Evolutionary conservation across 2,797 vertebrate species (phyloP), one percentile per base, ranked within the genome.

Genomic region (Centroberyx gerrardi): DNA sequence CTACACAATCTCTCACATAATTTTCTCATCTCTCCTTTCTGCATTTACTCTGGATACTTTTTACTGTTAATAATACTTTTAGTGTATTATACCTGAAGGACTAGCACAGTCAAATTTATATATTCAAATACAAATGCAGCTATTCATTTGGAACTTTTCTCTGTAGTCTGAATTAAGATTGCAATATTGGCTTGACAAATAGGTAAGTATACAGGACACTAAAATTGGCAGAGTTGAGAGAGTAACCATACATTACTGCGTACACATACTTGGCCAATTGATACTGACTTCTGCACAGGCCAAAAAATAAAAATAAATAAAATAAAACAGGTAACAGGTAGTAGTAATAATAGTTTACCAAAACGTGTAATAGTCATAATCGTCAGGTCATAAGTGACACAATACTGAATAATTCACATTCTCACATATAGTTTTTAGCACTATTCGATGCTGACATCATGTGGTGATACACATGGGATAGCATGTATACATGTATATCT

Each of bases 171-270:
- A 42, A 42, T 10, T 42, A 42, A 13, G 40, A 10, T 67, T 62
- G 18, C 4, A 42, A 60, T 61, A n/a, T 36, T 12, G 40, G 27
- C 29, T 70, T 62, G 42, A 70, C 8, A 15, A 42, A 2, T 9
- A 31, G 81, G 76, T 82, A 76, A 88, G 74, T 83, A 77, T 80
- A 46, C 5, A 69, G 18, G 71, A 40, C 52, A 62, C 42, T 63
- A 17, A 38, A 72, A 42, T 0, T 0, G 27, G n/a, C 22, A 67
- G 67, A n/a, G 9, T 40, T 48, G 7, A 65, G 7, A 61, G 14
- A 74, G 0, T 22, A 74, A 54, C 22, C 8, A 4, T 33, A 46
- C 38, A 29, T 48, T 48, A 4, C 29, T 68, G 29, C 13, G 15
- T 17, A 48, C 1, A 48, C 46, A 36, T 8, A 8, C 8, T 36